These are phyloP conservation scores for Melinopterus prodromus DNA, from an alignment of 2,888 invertebrate genomes.

Conservation along the genomic window DNA sequence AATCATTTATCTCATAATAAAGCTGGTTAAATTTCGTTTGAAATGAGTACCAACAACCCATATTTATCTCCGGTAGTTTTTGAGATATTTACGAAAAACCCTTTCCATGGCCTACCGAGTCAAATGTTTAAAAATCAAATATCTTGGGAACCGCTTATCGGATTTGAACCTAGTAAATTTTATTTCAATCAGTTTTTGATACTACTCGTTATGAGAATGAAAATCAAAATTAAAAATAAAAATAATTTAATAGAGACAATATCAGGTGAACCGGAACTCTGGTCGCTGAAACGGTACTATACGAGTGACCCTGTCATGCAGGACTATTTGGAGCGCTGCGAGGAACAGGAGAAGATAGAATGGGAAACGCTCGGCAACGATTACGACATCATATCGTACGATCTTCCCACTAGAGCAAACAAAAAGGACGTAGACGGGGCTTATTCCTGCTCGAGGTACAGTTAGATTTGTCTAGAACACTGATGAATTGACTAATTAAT, in stretches of 20 bases:
- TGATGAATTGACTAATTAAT: not conserved
- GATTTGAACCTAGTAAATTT: not conserved
- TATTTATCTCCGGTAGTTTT: not conserved
- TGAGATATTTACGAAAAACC: not conserved
- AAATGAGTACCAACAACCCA: not conserved
- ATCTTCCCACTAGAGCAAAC: slow-evolving; percentile 69
- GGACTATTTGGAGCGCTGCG: slow-evolving; percentile 63
- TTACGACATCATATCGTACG: slow-evolving; percentile 71
- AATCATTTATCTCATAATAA: not conserved
- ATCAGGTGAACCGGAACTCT: slow-evolving; percentile 28
- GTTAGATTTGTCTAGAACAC: slow-evolving; percentile 31
- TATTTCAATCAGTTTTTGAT: not conserved
- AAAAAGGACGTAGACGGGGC: slow-evolving; percentile 56
- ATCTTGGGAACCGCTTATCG: not conserved
- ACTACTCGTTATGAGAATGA: not conserved
- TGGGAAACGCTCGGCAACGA: slow-evolving; percentile 67
- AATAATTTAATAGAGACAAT: slow-evolving; percentile 36
- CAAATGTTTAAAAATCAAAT: not conserved
- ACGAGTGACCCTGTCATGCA: slow-evolving; percentile 46
- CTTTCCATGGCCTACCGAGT: not conserved
- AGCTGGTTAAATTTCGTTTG: too few species aligned
- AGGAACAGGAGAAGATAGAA: slow-evolving; percentile 64
- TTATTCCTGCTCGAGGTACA: slow-evolving; percentile 49
- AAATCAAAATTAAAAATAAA: not conserved
- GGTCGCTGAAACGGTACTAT: slow-evolving; percentile 1